Evolutionary conservation across 2,888 invertebrate species (phyloP).

Genomic region (Timandra comae): DNA sequence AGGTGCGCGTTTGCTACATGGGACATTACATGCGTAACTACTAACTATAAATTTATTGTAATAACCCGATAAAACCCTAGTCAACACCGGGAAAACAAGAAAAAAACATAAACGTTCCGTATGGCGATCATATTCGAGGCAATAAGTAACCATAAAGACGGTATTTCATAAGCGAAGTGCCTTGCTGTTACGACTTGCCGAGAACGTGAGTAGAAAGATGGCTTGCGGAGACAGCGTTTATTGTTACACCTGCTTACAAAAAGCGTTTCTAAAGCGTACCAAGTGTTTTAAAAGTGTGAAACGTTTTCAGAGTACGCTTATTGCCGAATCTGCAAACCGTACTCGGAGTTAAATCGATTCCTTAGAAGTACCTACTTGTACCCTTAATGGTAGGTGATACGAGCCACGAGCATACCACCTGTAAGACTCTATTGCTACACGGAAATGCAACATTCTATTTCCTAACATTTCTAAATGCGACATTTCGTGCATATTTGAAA

Average conservation of each 20-base stretch:
- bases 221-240: conserved; percentile 46
- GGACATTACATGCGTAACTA: conserved; percentile 30
- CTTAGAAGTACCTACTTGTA: conserved; percentile 9
- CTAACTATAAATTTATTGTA: conserved; percentile 37
- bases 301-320: conserved; percentile 9
- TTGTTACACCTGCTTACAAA: conserved; percentile 58
- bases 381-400: conserved; percentile 11
- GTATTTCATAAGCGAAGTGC: conserved; percentile 60
- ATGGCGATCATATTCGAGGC: conserved; percentile 46
- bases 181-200: conserved; percentile 51
- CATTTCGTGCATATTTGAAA: not conserved
- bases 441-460: conserved; percentile 6
- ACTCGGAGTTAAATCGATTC: conserved; percentile 7
- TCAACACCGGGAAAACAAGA: conserved; percentile 35
- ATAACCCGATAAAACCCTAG: conserved; percentile 38
- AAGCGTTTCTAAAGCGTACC: conserved; percentile 28
- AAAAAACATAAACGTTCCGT: conserved; percentile 43
- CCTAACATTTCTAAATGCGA: not conserved
- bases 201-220: conserved; percentile 59
- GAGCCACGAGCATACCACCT: conserved; percentile 9
- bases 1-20: conserved; percentile 22
- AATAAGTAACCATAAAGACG: conserved; percentile 64
- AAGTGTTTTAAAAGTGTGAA: conserved; percentile 30
- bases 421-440: conserved; percentile 5
- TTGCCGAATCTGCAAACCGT: conserved; percentile 13